Percentiles rank a stretch among this genome's conserved stretches.
These are phyloP conservation scores for Sphenodon punctatus DNA, from an alignment of 2,797 vertebrate genomes.

Conservation along the genomic window DNA sequence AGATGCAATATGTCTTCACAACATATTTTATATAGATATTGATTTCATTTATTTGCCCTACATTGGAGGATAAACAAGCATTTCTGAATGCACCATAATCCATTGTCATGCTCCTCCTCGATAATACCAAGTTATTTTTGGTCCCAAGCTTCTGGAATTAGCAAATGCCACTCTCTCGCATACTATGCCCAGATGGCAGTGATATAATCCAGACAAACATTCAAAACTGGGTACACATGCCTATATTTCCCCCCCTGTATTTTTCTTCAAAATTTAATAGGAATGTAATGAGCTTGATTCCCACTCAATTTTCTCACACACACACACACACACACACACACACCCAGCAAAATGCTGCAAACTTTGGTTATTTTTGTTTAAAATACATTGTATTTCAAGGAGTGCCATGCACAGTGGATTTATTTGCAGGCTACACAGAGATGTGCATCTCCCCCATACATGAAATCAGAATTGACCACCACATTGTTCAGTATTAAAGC, in stretches of 20 bases:
- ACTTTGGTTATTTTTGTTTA: no score
- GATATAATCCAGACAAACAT: constrained; percentile 4
- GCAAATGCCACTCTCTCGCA: background rate
- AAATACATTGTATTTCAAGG: no score
- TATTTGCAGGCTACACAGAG: no score
- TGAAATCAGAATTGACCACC: no score
- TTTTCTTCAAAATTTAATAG: background rate
- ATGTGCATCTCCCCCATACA: background rate
- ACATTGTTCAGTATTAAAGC: no score
- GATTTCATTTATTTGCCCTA: background rate
- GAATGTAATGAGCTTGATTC: background rate
- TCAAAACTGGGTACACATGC: background rate
- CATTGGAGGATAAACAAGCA: accelerated
- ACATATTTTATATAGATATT: background rate
- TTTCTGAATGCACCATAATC: constrained; percentile 27
- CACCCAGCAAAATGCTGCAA: background rate
- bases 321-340: no score
- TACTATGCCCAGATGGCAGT: constrained; percentile 28
- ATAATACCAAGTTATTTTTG: constrained; percentile 25
- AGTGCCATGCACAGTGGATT: no score
- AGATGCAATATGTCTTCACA: background rate
- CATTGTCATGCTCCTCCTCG: constrained; percentile 5
- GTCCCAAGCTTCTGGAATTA: constrained; percentile 12
- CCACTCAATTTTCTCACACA: no score
- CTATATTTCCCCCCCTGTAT: background rate